Conservation (phyloP, 2,888 invertebrate genomes). For the Ernsta delagoae region DNA sequence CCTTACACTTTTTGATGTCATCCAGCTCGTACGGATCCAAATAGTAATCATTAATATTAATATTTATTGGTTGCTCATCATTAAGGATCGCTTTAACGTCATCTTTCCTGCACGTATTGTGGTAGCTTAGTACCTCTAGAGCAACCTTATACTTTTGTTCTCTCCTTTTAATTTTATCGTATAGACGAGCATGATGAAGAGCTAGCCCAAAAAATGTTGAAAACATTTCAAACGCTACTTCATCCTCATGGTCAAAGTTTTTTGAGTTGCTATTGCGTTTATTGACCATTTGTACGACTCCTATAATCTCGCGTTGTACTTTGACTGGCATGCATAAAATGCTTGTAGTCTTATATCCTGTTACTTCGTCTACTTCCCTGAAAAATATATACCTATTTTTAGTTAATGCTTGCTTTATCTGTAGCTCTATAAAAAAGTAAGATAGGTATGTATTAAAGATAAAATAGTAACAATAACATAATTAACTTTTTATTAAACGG, state of each 20-base stretch:
- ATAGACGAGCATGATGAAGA: conserved; percentile 93
- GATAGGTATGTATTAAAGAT: too few species aligned
- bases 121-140: conserved; percentile 93
- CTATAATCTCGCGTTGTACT: conserved; percentile 90
- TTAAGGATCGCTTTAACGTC: conserved; percentile 81
- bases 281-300: conserved; percentile 95
- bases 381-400: too few species aligned
- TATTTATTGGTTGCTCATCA: conserved; percentile 45
- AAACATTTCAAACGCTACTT: conserved; percentile 92
- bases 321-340: conserved; percentile 96
- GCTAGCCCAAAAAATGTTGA: conserved; percentile 94
- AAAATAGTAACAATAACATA: too few species aligned
- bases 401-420: too few species aligned
- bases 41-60: conserved; percentile 85
- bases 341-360: conserved; percentile 88
- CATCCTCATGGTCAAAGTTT: conserved; percentile 87
- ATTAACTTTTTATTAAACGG: too few species aligned
- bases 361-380: conserved; percentile 87
- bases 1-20: conserved; percentile 89
- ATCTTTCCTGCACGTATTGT: conserved; percentile 90
- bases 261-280: conserved; percentile 72
- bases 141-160: conserved; percentile 94
- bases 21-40: conserved; percentile 90
- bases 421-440: too few species aligned
- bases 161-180: conserved; percentile 92